A percentile compares a stretch with the other conserved stretches of the same genome.
phyloP scores from a whole-genome alignment of 30 jellyfish, hydroid and myxozoan genomes.

The Rhopilema esculentum region DNA sequence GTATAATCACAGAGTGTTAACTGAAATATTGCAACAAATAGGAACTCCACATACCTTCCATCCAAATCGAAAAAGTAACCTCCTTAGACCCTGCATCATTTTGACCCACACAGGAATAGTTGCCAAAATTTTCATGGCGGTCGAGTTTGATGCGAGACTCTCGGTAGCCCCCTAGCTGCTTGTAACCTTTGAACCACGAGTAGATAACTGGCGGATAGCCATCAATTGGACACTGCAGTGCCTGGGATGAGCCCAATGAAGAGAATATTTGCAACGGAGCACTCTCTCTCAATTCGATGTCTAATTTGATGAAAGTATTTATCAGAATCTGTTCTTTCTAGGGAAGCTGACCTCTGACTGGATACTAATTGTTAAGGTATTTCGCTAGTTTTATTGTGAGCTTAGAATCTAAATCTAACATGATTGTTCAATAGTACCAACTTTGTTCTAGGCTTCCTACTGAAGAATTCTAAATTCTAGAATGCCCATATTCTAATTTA shows the following conservation, averaged over 20 bases:
- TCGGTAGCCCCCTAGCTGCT: slow-evolving; percentile 18
- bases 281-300: slow-evolving; percentile 26
- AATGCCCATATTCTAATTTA: too few relatives aligned
- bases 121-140: slow-evolving; percentile 26
- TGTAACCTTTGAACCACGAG: slow-evolving; percentile 40
- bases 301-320: background rate
- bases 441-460: too few relatives aligned
- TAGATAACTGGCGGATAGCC: slow-evolving; percentile 49
- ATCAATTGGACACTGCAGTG: slow-evolving; percentile 46
- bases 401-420: too few relatives aligned
- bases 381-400: too few relatives aligned
- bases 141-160: slow-evolving; percentile 21
- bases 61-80: slow-evolving; percentile 20
- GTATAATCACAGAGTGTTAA: too few relatives aligned
- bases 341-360: too few relatives aligned
- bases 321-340: too few relatives aligned
- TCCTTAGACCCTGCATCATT: slow-evolving; percentile 40
- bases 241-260: slow-evolving; percentile 23
- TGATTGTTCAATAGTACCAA: too few relatives aligned
- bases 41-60: background rate
- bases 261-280: background rate
- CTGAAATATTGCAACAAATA: too few relatives aligned
- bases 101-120: slow-evolving; percentile 53
- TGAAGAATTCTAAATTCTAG: too few relatives aligned
- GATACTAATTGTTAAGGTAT: too few relatives aligned